Percentiles rank a stretch among this genome's conserved stretches.
These are phyloP conservation scores for Ecdyonurus torrentis DNA, from an alignment of 2,888 invertebrate genomes.

Conservation along the genomic window DNA sequence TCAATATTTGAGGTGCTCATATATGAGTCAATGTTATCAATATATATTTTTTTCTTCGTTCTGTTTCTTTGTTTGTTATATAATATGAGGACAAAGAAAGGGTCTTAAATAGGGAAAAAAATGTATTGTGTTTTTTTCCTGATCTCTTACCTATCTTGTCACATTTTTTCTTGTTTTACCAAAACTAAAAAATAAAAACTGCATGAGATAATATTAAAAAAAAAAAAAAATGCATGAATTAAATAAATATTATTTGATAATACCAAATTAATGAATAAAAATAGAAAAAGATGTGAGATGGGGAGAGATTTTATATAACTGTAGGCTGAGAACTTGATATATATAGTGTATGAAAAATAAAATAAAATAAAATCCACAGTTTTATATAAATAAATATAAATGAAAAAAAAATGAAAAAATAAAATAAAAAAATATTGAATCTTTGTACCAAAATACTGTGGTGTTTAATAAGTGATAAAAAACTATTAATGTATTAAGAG, in stretches of 20 bases:
- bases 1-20: background rate
- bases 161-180: background rate
- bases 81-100: background rate
- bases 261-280: no score
- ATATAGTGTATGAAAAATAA: background rate
- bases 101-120: background rate
- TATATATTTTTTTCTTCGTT: no score
- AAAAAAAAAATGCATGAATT: background rate
- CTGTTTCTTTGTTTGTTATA: background rate
- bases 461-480: background rate
- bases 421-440: background rate
- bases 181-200: background rate
- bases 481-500: constrained; percentile 9
- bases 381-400: no score
- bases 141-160: background rate
- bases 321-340: background rate
- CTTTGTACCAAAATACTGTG: constrained; percentile 4
- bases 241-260: no score
- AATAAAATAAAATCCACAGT: background rate
- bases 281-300: background rate
- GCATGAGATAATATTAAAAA: background rate
- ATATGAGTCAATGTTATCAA: background rate
- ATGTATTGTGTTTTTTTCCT: background rate
- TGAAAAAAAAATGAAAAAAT: background rate
- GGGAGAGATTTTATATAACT: constrained; percentile 1